Base-by-base conservation (phyloP, 1,140 invertebrate species). In the Cyphomyrmex costatus region DNA sequence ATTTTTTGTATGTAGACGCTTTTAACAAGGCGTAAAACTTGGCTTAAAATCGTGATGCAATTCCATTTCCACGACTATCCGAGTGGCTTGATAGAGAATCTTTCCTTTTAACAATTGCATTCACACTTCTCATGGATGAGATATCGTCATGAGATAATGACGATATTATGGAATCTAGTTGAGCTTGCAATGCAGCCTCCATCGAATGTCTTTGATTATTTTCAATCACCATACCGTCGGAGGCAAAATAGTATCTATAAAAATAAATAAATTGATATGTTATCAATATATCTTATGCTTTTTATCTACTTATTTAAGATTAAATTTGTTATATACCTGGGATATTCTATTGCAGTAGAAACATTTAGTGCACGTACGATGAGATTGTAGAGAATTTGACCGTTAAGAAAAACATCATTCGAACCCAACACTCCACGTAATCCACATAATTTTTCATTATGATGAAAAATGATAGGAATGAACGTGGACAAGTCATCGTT, bases 11-110 rank as follows among this genome's bases (percentile, higher is more conserved):
- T 51, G 10, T 66, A 46, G 24, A 63, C 8, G 33, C 53, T 36
- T 53, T 2, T 6, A 53, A 56, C 49, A 53, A 33, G 14, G 19
- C 58, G 61, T 33, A 85, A n/a, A n/a, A n/a, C n/a, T 63, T 24
- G 36, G 33, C 56, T 58, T 94, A 96, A 94, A 96, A 97, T 88
- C 96, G 95, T 66, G 96, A 96, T 42, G 96, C 96, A 84, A 96
- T 94, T 27, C 96, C 96, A 42, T 96, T 96, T 61, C 96, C 96
- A 92, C 96, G 94, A 90, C 96, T 97, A 91, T 97, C 96, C 0
- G 96, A 96, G 92, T 97, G 96, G 85, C 93, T 94, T 24, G 91
- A 91, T 73, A 96, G 91, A 42, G 78, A 89, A 91, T 96, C 95
- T 79, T 91, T 93, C n/a, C 91, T 82, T 91, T 96, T 96, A 77